Conservation (phyloP, 2,113 vertebrate species). For the Centropristis striata region DNA sequence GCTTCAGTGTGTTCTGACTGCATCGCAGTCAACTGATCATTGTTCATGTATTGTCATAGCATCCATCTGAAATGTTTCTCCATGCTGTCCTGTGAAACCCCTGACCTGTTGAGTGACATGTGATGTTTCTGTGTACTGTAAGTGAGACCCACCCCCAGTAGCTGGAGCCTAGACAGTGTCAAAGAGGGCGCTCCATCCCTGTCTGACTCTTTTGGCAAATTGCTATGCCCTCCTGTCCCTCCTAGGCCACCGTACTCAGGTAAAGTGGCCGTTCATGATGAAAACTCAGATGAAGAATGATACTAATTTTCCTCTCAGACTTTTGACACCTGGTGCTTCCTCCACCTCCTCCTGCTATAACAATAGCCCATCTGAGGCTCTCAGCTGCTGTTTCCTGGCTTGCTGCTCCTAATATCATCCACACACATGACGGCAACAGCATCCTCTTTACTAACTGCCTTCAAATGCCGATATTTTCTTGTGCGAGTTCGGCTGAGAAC, state of each 20-base stretch:
- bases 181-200: slow-evolving; percentile 90
- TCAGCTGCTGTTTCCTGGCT: slow-evolving; percentile 24
- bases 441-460: slow-evolving; percentile 37
- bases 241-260: slow-evolving; percentile 94
- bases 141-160: slow-evolving; percentile 94
- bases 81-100: slow-evolving; percentile 39
- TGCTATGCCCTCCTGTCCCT: slow-evolving; percentile 94
- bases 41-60: background rate
- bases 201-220: slow-evolving; percentile 91
- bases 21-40: background rate
- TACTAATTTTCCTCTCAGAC: slow-evolving; percentile 74
- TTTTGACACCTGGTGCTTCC: slow-evolving; percentile 63
- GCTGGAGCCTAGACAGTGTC: slow-evolving; percentile 98
- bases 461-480: slow-evolving; percentile 16
- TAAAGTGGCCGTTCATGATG: slow-evolving; percentile 72
- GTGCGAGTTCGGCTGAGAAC: background rate
- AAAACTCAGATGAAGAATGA: slow-evolving; percentile 27
- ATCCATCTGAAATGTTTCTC: slow-evolving; percentile 13
- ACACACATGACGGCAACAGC: background rate
- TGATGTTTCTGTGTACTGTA: slow-evolving; percentile 80
- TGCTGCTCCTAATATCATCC: slow-evolving; percentile 20
- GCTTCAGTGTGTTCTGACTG: background rate
- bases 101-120: slow-evolving; percentile 55
- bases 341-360: slow-evolving; percentile 22
- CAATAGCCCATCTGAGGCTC: slow-evolving; percentile 22